Percentiles rank a stretch among this genome's conserved stretches.
phyloP scores from a whole-genome alignment of 2,113 vertebrate genomes.

The Calyptommatus sinebrachiatus region DNA sequence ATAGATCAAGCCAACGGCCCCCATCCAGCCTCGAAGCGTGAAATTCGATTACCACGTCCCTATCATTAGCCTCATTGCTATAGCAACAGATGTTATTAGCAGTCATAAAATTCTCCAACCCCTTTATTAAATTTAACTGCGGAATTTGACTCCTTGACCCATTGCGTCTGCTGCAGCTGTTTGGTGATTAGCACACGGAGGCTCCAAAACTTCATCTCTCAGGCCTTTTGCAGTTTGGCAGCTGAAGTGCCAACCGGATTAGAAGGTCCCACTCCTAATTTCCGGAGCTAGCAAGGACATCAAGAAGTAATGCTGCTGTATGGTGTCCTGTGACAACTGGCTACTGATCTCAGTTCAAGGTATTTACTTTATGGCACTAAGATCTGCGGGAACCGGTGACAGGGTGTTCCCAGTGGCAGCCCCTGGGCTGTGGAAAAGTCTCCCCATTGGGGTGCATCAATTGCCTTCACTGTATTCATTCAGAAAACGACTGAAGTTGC shows the following conservation, averaged over 20 bases:
- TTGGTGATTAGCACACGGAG: slow-evolving; percentile 4
- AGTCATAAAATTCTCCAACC: slow-evolving; percentile 33
- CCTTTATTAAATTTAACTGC: slow-evolving; percentile 38
- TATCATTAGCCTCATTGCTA: slow-evolving; percentile 41
- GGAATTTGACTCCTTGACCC: slow-evolving; percentile 36
- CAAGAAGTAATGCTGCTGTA: no score
- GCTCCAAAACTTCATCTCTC: background rate
- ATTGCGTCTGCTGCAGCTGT: slow-evolving; percentile 11
- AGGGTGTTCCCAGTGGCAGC: no score
- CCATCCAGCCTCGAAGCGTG: slow-evolving; percentile 19
- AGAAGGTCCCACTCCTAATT: background rate
- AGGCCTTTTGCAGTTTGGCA: background rate
- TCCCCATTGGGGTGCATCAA: no score
- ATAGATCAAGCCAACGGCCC: slow-evolving; percentile 20
- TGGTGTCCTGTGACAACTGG: background rate
- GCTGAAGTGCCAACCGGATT: no score
- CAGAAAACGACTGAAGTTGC: no score
- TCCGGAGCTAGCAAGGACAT: background rate
- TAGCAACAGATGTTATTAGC: slow-evolving; percentile 41
- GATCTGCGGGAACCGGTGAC: no score
- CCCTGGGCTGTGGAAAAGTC: no score
- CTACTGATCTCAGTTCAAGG: no score
- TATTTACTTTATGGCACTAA: no score
- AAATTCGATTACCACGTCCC: slow-evolving; percentile 35
- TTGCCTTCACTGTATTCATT: no score